Percentiles rank a stretch among this genome's conserved stretches.
Conservation (phyloP, 2,888 invertebrate genomes). For the Lasioglossum lativentre region DNA sequence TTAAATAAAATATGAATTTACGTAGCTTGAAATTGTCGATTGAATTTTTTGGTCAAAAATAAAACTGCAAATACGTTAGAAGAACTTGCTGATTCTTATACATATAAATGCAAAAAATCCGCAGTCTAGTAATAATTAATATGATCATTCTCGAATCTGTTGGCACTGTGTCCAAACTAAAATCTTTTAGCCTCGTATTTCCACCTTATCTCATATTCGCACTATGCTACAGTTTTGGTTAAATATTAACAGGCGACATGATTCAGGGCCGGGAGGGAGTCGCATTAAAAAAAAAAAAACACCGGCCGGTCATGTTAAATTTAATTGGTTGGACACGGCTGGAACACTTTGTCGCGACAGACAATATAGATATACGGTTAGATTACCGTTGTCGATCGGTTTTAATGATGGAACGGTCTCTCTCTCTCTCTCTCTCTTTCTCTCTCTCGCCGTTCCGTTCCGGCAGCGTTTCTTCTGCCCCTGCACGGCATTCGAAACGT, state of each 20-base stretch:
- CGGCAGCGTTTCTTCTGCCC: not conserved
- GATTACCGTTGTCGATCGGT: not conserved
- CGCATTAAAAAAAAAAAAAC: not conserved
- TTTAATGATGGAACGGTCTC: not conserved
- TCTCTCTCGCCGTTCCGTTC: not conserved
- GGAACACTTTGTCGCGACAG: constrained; percentile 8
- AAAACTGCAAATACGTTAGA: no score
- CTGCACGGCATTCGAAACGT: constrained; percentile 1
- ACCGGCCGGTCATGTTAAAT: not conserved
- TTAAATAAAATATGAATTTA: not conserved
- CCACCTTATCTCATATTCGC: not conserved
- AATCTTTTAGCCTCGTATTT: not conserved
- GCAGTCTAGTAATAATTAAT: not conserved
- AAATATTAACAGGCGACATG: not conserved
- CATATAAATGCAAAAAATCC: no score
- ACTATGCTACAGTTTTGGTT: not conserved
- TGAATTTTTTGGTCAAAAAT: not conserved
- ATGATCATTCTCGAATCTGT: not conserved
- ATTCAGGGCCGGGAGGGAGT: not conserved
- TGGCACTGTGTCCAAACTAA: not conserved
- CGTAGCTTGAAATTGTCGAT: not conserved
- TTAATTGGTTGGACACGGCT: not conserved
- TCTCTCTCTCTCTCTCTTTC: not conserved
- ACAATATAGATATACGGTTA: constrained; percentile 1
- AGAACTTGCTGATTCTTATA: no score